Evolutionary conservation across 2,888 invertebrate genomes (phyloP), one percentile per base, ranked within the genome.

Genomic region (Microctonus hyperodae): DNA sequence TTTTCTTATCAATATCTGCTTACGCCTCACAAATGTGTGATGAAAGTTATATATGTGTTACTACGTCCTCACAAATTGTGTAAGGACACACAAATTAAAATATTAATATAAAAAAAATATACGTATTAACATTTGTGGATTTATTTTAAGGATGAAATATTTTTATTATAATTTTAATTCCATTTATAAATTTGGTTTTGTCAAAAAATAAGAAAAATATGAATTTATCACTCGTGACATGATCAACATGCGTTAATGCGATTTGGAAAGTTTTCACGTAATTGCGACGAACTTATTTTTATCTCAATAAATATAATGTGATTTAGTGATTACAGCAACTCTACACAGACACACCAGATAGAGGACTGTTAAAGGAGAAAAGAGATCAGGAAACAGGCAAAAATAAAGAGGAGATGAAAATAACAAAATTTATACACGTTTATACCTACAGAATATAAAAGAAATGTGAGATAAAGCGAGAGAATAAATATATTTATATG

Each of bases 241-340:
- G 20, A 22, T 28, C 37, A 13, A 16, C 11, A 22, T 11, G 31
- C 28, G 37, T 35, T 59, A 48, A 67, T 64, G 51, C 58, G 51
- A 63, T 67, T 67, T 63, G 57, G 31, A 23, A 64, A 62, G 51
- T 62, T 67, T 67, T 57, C 62, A 40, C 44, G 37, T 35, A 62
- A 62, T 62, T 67, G 61, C 51, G 51, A 13, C 51, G 20, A 62
- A 62, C 62, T 62, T 62, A n/a, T n/a, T 57, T 62, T 62, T 67
- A 67, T 57, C 67, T 40, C 57, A 23, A 33, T 35, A 35, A 28
- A 50, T 50, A 51, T 58, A 57, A 67, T 60, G 57, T 60, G 61
- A 67, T 57, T 62, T 57, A 37, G 48, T 20, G 58, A 11, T 23
- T 9, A n/a, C n/a, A n/a, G 22, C n/a, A 16, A 56, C 48, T n/a